These are phyloP conservation scores for Chrysemys picta DNA, from an alignment of 2,113 vertebrate genomes.

Conservation along the genomic window DNA sequence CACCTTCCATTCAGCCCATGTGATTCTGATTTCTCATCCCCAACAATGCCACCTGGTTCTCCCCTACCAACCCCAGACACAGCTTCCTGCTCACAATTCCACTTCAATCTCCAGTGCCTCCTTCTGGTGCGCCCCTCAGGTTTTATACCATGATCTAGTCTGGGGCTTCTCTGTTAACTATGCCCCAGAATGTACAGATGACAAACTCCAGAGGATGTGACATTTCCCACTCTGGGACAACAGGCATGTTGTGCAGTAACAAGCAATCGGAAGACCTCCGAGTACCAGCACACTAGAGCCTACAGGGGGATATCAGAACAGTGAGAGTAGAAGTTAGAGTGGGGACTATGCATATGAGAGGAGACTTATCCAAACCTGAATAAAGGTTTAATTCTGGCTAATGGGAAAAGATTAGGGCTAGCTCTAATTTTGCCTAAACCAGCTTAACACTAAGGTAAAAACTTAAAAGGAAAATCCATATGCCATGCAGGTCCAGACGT, in stretches of 20 bases:
- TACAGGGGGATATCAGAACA: neutral
- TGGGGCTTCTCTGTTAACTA: neutral
- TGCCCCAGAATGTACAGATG: neutral
- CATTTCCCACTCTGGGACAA: neutral
- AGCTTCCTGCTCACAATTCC: neutral
- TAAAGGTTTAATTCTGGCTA: constrained; percentile 9
- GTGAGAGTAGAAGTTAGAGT: neutral
- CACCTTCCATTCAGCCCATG: neutral
- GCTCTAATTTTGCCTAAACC: neutral
- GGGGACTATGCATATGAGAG: neutral
- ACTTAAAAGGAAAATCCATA: neutral
- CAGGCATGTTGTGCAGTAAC: neutral
- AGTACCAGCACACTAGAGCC: rapidly evolving
- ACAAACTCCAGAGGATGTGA: neutral
- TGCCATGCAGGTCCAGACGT: neutral
- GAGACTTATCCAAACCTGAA: constrained; percentile 8
- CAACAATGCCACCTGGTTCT: neutral
- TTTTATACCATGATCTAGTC: neutral
- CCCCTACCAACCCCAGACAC: neutral
- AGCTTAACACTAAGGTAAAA: neutral
- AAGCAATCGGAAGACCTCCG: neutral
- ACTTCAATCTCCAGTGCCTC: neutral
- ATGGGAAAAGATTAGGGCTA: neutral
- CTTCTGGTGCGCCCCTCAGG: neutral
- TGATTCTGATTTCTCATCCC: neutral